phyloP scores from a whole-genome alignment of 2,888 invertebrate genomes.

The Eristalis pertinax region DNA sequence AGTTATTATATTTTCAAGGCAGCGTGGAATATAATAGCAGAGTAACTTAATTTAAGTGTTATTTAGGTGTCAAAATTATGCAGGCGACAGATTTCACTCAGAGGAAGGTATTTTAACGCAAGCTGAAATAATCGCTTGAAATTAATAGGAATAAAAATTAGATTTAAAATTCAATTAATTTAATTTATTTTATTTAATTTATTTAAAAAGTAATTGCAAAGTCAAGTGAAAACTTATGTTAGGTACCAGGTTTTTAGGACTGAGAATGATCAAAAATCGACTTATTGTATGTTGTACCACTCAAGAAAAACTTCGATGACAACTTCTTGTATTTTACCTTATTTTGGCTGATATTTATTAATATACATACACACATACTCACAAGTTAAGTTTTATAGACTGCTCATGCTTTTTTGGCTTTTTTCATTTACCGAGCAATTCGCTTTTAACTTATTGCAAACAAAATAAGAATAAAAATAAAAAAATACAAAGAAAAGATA shows the following conservation, averaged over 20 bases:
- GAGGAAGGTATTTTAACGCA: no score
- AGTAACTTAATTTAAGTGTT: no score
- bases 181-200: not conserved
- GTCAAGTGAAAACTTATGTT: conserved; percentile 2
- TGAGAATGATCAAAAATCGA: conserved; percentile 11
- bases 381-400: conserved; percentile 7
- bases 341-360: not conserved
- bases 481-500: not conserved
- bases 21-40: no score
- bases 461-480: not conserved
- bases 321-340: conserved; percentile 2
- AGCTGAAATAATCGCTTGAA: no score
- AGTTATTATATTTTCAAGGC: no score
- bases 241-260: conserved; percentile 12
- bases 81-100: no score
- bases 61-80: no score
- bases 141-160: no score
- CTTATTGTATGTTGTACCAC: not conserved
- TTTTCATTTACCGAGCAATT: conserved; percentile 2
- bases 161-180: not conserved
- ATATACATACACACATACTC: conserved; percentile 5
- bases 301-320: not conserved
- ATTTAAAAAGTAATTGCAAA: not conserved
- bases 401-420: conserved; percentile 19
- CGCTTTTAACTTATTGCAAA: conserved; percentile 18